Evolutionary conservation across 2,113 vertebrate species (phyloP).

Genomic region (Puntigrus tetrazona): DNA sequence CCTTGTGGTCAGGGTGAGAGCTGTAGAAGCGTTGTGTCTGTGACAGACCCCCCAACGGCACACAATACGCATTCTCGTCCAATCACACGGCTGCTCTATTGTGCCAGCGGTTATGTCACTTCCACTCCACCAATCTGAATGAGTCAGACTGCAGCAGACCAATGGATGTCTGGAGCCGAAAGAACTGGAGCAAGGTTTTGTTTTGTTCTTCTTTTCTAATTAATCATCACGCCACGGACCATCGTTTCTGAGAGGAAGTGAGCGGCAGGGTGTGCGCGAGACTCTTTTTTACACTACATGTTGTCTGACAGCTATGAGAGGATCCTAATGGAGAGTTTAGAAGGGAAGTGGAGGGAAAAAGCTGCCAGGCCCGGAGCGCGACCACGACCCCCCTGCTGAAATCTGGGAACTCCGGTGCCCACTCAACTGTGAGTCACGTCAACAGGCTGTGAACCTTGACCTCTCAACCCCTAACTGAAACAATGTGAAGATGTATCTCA

Average conservation of each 20-base stretch:
- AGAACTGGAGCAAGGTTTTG: conserved; percentile 39
- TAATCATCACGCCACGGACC: conserved; percentile 35
- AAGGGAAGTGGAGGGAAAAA: not conserved
- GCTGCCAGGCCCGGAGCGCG: conserved; percentile 17
- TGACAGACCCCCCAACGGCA: conserved; percentile 10
- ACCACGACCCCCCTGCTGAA: conserved; percentile 11
- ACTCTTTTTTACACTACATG: not conserved
- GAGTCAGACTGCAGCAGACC: conserved; percentile 3
- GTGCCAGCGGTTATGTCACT: conserved; percentile 46
- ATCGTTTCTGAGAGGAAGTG: conserved; percentile 17
- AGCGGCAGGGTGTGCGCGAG: conserved; percentile 8
- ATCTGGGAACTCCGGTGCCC: conserved; percentile 57
- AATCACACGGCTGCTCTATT: conserved; percentile 38
- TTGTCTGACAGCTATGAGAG: conserved; percentile 37
- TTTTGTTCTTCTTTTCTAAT: conserved; percentile 47
- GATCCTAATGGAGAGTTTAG: conserved; percentile 30
- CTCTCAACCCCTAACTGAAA: conserved; percentile 57
- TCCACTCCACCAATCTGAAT: conserved; percentile 48
- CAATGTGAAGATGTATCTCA: conserved; percentile 31
- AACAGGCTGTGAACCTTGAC: conserved; percentile 54
- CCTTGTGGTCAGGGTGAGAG: conserved; percentile 20
- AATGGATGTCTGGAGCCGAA: conserved; percentile 32
- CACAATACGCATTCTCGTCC: conserved; percentile 33
- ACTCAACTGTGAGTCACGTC: conserved; percentile 62
- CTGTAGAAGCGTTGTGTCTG: not conserved